Evolutionary conservation across 2,888 invertebrate genomes (phyloP).

Genomic region (Dascillus cervinus): DNA sequence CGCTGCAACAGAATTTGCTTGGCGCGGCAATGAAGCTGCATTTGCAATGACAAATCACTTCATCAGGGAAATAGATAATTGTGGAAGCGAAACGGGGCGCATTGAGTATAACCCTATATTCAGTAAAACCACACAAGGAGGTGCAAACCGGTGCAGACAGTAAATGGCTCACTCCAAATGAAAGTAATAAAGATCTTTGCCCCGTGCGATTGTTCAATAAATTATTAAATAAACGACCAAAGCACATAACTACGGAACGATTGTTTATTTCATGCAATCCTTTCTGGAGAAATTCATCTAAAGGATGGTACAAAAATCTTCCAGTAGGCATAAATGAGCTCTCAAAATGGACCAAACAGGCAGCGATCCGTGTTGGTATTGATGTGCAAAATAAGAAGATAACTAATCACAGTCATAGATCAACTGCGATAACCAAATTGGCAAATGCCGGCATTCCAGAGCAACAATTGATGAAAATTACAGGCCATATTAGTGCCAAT

Average conservation of each 20-base stretch:
- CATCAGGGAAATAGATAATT: slow-evolving; percentile 9
- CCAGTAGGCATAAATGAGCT: slow-evolving; percentile 2
- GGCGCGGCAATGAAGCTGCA: no score
- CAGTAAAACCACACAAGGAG: slow-evolving; percentile 17
- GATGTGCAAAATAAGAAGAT: slow-evolving; percentile 1
- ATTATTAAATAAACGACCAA: no score
- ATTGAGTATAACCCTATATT: slow-evolving; percentile 19
- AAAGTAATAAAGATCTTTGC: slow-evolving; percentile 1
- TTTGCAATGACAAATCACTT: no score
- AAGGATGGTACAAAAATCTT: slow-evolving; percentile 1
- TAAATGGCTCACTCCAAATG: slow-evolving; percentile 3
- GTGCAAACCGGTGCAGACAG: slow-evolving; percentile 2
- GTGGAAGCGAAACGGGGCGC: slow-evolving; percentile 9
- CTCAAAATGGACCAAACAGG: no score
- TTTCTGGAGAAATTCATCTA: slow-evolving; percentile 3
- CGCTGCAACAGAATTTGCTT: slow-evolving; percentile 12
- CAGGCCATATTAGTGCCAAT: slow-evolving; percentile 9
- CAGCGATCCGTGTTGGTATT: no score
- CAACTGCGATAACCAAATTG: slow-evolving; percentile 4
- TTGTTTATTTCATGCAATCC: slow-evolving; percentile 2
- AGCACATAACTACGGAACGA: slow-evolving; percentile 3
- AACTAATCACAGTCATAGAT: no score
- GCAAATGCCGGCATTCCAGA: slow-evolving; percentile 7
- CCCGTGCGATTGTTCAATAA: slow-evolving; percentile 3
- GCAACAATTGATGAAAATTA: slow-evolving; percentile 9